These are phyloP conservation scores for Anolis carolinensis DNA, from an alignment of 2,113 vertebrate genomes.

Conservation along the genomic window DNA sequence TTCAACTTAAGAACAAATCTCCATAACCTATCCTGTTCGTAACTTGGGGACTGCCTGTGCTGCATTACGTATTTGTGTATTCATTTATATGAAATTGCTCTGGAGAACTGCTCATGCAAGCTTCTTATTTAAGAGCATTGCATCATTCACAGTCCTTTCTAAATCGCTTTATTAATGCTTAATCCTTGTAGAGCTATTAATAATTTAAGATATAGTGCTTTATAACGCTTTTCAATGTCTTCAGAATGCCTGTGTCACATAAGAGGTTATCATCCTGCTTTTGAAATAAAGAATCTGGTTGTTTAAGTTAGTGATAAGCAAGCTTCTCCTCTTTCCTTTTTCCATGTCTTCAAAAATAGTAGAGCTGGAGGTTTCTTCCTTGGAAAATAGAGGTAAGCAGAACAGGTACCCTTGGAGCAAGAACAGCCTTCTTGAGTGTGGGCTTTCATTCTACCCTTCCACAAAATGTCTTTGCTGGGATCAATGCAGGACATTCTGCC, in stretches of 20 bases:
- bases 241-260: neutral
- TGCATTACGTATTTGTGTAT: neutral
- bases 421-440: neutral
- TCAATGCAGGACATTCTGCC: too few species aligned
- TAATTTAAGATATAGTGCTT: conserved; percentile 2
- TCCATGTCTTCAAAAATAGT: neutral
- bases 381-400: neutral
- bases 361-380: neutral
- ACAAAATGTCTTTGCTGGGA: neutral
- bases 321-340: neutral
- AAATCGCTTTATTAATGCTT: conserved; percentile 10
- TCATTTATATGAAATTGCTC: neutral
- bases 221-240: neutral
- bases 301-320: neutral
- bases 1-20: too few species aligned
- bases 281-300: neutral
- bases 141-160: neutral
- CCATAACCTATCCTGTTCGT: too few species aligned
- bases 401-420: neutral
- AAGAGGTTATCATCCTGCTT: too few species aligned
- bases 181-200: neutral
- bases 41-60: neutral
- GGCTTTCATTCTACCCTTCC: neutral
- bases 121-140: neutral
- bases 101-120: neutral